A percentile compares a stretch with the other conserved stretches of the same genome.
Conservation (phyloP, 2,113 vertebrate species). For the Symphodus melops region DNA sequence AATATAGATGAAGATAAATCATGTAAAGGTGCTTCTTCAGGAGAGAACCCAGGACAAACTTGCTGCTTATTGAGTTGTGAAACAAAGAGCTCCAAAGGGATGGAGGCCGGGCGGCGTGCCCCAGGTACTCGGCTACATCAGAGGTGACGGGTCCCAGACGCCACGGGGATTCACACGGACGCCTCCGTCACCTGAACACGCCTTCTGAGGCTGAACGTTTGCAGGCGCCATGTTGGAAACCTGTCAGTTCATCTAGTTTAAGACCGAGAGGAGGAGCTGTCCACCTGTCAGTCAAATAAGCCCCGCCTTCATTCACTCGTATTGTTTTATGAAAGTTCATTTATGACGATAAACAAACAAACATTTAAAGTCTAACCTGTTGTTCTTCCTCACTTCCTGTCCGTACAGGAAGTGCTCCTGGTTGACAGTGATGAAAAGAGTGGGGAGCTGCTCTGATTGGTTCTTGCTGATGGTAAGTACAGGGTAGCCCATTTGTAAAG, state of each 20-base stretch:
- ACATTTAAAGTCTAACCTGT: conserved; percentile 81
- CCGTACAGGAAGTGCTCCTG: conserved; percentile 97
- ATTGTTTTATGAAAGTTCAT: too few relatives aligned
- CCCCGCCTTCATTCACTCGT: too few relatives aligned
- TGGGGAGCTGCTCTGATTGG: conserved; percentile 80
- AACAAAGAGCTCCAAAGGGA: conserved; percentile 20
- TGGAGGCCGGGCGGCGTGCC: background rate
- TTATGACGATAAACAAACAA: too few relatives aligned
- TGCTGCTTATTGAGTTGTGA: conserved; percentile 14
- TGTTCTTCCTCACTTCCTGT: conserved; percentile 85
- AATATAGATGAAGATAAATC: conserved; percentile 75
- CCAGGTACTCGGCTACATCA: background rate
- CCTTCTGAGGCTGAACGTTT: too few relatives aligned
- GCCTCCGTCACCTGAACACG: too few relatives aligned
- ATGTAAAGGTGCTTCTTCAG: conserved; percentile 55
- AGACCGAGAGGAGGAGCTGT: too few relatives aligned
- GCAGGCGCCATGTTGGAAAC: too few relatives aligned
- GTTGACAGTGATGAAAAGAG: conserved; percentile 84
- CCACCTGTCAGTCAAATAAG: too few relatives aligned
- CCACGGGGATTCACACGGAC: background rate
- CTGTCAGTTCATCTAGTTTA: too few relatives aligned
- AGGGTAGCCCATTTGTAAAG: conserved; percentile 98
- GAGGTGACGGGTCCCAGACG: background rate
- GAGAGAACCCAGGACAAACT: conserved; percentile 11
- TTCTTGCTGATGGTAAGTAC: conserved; percentile 94